Evolutionary conservation across 2,113 vertebrate genomes (phyloP).

Genomic region (Lontra canadensis): DNA sequence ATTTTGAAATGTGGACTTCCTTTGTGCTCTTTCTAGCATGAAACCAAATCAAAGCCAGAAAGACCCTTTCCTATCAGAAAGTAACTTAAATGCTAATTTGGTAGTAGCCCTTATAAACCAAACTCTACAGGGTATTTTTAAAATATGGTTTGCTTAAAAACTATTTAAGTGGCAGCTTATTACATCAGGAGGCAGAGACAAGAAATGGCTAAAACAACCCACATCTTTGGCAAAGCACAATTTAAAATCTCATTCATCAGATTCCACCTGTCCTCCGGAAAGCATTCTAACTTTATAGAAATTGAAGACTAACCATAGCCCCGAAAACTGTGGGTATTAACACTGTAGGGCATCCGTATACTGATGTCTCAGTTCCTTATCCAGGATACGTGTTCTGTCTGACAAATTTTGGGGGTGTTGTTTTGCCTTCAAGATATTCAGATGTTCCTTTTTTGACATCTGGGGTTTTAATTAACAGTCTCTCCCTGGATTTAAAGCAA

Average conservation of each 20-base stretch:
- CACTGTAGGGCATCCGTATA: slow-evolving; percentile 73
- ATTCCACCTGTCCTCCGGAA: slow-evolving; percentile 59
- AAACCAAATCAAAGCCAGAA: slow-evolving; percentile 53
- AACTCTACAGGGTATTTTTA: not conserved
- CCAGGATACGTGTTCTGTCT: slow-evolving; percentile 80
- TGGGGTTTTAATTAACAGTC: slow-evolving; percentile 80
- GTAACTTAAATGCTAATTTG: slow-evolving; percentile 26
- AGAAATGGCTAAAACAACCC: slow-evolving; percentile 56
- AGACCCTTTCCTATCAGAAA: slow-evolving; percentile 20
- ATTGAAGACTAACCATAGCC: slow-evolving; percentile 74
- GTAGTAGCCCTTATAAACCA: not conserved
- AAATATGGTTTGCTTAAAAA: slow-evolving; percentile 35
- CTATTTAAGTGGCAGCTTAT: not conserved
- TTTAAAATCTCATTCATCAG: slow-evolving; percentile 56
- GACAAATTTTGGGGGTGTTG: slow-evolving; percentile 80
- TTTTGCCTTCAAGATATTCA: slow-evolving; percentile 82
- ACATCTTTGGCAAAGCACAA: not conserved
- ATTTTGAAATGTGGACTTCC: slow-evolving; percentile 54
- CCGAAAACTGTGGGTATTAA: slow-evolving; percentile 79
- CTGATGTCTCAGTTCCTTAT: slow-evolving; percentile 73
- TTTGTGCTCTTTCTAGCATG: slow-evolving; percentile 51
- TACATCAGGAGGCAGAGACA: not conserved
- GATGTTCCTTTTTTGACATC: slow-evolving; percentile 76
- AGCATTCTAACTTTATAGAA: slow-evolving; percentile 76
- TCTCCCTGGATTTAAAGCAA: slow-evolving; percentile 74